Percentiles rank a stretch among this genome's conserved stretches.
Conservation (phyloP, 2,888 invertebrate species). For the Esperia sulphurella region DNA sequence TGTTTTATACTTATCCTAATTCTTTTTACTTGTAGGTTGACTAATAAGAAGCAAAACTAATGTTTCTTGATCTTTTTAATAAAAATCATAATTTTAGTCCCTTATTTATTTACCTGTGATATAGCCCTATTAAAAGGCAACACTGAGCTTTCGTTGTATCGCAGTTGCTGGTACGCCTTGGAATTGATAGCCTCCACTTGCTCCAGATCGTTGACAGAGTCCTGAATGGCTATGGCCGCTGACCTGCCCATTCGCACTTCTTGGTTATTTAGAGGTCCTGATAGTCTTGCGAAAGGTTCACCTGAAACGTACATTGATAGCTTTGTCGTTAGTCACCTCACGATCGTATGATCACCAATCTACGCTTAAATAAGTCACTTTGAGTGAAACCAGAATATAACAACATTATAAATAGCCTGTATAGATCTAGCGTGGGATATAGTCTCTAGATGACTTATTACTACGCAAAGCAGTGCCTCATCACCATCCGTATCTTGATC, state of each 20-base stretch:
- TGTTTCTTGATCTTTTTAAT: too few species aligned
- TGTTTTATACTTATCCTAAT: too few species aligned
- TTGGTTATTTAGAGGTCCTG: slow-evolving; percentile 48
- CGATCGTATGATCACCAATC: background rate
- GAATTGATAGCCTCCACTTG: slow-evolving; percentile 40
- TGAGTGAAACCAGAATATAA: too few species aligned
- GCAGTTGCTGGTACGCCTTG: slow-evolving; percentile 28
- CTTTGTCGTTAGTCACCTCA: background rate
- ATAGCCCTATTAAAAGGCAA: slow-evolving; percentile 39
- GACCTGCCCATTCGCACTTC: slow-evolving; percentile 56
- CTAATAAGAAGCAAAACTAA: too few species aligned
- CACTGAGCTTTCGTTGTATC: slow-evolving; percentile 41
- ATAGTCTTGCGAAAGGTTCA: slow-evolving; percentile 60
- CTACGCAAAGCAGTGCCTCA: too few species aligned
- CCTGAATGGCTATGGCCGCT: slow-evolving; percentile 44
- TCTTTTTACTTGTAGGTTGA: too few species aligned
- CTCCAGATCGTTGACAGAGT: slow-evolving; percentile 46
- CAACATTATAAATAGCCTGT: too few species aligned
- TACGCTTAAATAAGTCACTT: too few species aligned
- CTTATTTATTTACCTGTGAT: slow-evolving; percentile 41
- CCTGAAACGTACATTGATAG: slow-evolving; percentile 32
- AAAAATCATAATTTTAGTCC: background rate
- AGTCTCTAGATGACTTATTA: too few species aligned
- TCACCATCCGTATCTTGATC: too few species aligned
- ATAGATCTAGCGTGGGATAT: too few species aligned